Conservation (phyloP, 2,797 vertebrate species). For the Sebastes aleutianus region DNA sequence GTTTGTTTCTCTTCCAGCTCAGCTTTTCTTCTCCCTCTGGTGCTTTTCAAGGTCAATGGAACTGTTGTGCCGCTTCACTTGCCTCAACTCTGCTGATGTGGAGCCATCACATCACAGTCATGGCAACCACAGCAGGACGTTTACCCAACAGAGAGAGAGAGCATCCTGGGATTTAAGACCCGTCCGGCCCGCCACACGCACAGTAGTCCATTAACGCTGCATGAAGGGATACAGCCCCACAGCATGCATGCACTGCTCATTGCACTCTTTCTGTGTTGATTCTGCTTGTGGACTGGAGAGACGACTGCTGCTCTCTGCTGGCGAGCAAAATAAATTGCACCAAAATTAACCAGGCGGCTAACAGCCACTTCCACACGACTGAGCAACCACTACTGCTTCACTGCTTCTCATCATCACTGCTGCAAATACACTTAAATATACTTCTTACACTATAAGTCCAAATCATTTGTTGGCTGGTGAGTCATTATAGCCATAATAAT, state of each 20-base stretch:
- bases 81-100: slow-evolving; percentile 20
- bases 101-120: slow-evolving; percentile 28
- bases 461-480: neutral
- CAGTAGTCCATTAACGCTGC: slow-evolving; percentile 28
- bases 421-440: neutral
- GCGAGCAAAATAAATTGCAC: slow-evolving; percentile 48
- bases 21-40: slow-evolving; percentile 34
- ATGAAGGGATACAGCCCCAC: slow-evolving; percentile 15
- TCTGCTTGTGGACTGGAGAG: slow-evolving; percentile 8
- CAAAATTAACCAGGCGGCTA: slow-evolving; percentile 3
- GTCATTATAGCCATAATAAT: neutral
- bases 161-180: slow-evolving; percentile 20
- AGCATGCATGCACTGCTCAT: slow-evolving; percentile 9
- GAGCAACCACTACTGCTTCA: slow-evolving; percentile 2
- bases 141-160: neutral
- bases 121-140: slow-evolving; percentile 21
- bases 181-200: neutral
- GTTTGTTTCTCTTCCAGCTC: slow-evolving; percentile 19
- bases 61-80: slow-evolving; percentile 14
- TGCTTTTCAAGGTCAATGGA: slow-evolving; percentile 67
- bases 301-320: slow-evolving; percentile 77
- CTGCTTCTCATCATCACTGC: slow-evolving; percentile 25
- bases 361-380: slow-evolving; percentile 38
- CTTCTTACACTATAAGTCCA: neutral
- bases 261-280: slow-evolving; percentile 15